Conservation (phyloP, 2,113 vertebrate species). For the Dromaius novaehollandiae region DNA sequence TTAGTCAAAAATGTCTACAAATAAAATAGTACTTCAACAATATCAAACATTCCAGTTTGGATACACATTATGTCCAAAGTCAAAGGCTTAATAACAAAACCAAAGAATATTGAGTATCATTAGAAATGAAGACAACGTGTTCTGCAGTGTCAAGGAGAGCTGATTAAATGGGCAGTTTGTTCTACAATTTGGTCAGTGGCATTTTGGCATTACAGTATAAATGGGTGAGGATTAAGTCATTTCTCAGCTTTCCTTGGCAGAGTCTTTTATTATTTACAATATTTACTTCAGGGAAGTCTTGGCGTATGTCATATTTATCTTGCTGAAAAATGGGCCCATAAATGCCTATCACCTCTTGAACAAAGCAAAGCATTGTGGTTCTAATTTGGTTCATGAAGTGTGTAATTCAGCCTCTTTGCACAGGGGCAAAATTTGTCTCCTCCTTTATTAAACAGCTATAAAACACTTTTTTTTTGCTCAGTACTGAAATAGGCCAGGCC, state of each 20-base stretch:
- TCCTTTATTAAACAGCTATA: constrained; percentile 93
- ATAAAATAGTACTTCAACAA: constrained; percentile 1
- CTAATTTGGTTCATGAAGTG: constrained; percentile 96
- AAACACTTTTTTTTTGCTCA: constrained; percentile 80
- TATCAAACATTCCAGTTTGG: not conserved
- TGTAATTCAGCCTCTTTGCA: constrained; percentile 89
- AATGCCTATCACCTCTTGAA: constrained; percentile 87
- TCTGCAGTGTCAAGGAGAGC: constrained; percentile 69
- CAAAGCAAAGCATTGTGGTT: constrained; percentile 87
- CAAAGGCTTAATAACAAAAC: constrained; percentile 22
- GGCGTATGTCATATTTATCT: constrained; percentile 85
- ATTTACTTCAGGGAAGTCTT: constrained; percentile 87
- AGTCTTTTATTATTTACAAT: constrained; percentile 89
- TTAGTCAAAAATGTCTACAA: not conserved
- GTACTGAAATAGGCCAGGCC: constrained; percentile 74
- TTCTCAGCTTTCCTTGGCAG: constrained; percentile 88
- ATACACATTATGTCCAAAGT: not conserved
- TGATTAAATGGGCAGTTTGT: constrained; percentile 80
- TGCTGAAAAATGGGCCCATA: constrained; percentile 85
- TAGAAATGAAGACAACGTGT: constrained; percentile 64
- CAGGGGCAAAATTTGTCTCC: constrained; percentile 87
- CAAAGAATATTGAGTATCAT: constrained; percentile 58
- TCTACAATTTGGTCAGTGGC: constrained; percentile 74
- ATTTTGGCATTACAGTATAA: constrained; percentile 77
- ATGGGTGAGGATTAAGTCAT: constrained; percentile 87